Evolutionary conservation across 1,140 invertebrate genomes (phyloP), one percentile per base, ranked within the genome.

Genomic region (Steinernema khuongi): DNA sequence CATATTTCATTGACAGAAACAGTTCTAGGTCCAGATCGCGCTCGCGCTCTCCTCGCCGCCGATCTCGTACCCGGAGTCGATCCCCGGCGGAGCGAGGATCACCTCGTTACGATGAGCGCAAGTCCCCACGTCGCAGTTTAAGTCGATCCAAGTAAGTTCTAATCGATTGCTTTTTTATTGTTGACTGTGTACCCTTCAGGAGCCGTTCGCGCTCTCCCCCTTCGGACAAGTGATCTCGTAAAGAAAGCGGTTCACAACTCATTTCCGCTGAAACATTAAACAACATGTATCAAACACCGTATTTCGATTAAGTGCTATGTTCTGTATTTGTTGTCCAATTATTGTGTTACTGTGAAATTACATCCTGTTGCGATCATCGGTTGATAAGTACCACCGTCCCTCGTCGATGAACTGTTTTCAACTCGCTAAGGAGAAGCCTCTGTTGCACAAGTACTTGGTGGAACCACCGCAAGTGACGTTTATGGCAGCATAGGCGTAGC

Each of bases 381-480:
- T n/a, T n/a, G n/a, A n/a, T n/a, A n/a, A n/a, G n/a, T n/a, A n/a
- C 83, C 83, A 85, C 41, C 74, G 69, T 11, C 82, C 82, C 41
- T 81, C 83, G 18, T 84, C 84, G 22, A 67, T 76, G 71, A 92
- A 91, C 0, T 92, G 92, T 80, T 91, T 89, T 72, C 91, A 91
- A 41, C 92, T 92, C 1, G 92, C 90, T 82, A 97, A 96, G 71
- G 92, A 92, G 85, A 97, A 97, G 32, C 94, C 94, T 41, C 94
- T 93, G 83, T 97, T 96, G 86, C 94, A 97, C 81, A 95, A 93
- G 85, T 96, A 97, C 77, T 92, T 94, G 28, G 94, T 94, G 77
- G 93, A 88, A 17, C 94, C 94, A 75, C 90, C 89, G 80, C 93
- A 97, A 0, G 94, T 96, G 1, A 97, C 94, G 85, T 96, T 97